Evolutionary conservation across 2,888 invertebrate species (phyloP), one percentile per base, ranked within the genome.

Genomic region (Ormyrus labotus): DNA sequence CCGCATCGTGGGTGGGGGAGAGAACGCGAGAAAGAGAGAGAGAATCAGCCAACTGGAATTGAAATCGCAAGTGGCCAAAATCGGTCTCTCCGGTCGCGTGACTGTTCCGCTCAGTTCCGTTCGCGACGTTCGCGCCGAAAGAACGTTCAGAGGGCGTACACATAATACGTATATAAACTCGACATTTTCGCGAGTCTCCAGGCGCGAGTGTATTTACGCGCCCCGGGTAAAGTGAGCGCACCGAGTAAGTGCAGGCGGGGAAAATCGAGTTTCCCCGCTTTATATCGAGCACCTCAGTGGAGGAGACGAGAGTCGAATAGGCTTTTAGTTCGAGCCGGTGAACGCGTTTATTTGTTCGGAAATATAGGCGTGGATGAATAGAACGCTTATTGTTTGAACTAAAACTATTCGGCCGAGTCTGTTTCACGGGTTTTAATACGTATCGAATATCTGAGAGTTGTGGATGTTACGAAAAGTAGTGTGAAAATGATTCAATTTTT

Each of bases 1-100:
- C 19, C 8, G 47, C 11, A 13, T 1, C 63, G 58, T 58, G 11
- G 57, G 76, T 69, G 76, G 69, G 69, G 69, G 69, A 63, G 53
- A 1, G 19, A 19, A 19, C 19, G 19, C 19, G 19, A 19, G 19
- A 19, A 19, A 19, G 19, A 19, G 19, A 19, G 19, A 19, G 9
- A 53, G 10, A 10, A 9, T 50, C 67, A 45, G 67, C n/a, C 50
- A 45, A 48, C 51, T 67, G 74, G 63, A 69, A 34, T 48, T 63
- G 34, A 63, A 57, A 63, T 57, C 34, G 47, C 45, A 70, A 61
- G 57, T 48, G 69, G 10, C 63, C 63, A 63, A 69, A 63, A 57
- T 48, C 34, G 19, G 0, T 50, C 51, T 47, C 11, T 55, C n/a
- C 2, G 50, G 60, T 55, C 51, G 60, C 19, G 2, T 19, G 19